Conservation (phyloP, 2,888 invertebrate genomes). For the Xanthostigma xanthostigma region DNA sequence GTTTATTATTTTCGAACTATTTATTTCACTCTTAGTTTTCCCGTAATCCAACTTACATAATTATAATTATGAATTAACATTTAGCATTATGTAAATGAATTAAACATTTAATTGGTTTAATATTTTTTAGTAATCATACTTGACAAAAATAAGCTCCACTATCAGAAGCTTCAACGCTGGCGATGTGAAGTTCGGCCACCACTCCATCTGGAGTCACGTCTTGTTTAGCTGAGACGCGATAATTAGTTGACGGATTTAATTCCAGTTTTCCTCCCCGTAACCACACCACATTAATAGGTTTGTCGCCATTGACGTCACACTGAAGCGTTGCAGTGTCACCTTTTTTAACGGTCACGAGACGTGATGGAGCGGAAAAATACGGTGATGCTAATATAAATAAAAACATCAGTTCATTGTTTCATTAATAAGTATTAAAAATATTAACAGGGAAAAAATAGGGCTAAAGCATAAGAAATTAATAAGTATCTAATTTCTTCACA, state of each 20-base stretch:
- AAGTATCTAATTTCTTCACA: too few relatives aligned
- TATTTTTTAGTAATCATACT: neutral
- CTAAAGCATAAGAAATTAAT: too few relatives aligned
- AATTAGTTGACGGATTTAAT: slow-evolving; percentile 54
- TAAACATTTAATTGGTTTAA: too few relatives aligned
- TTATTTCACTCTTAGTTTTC: too few relatives aligned
- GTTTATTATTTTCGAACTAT: too few relatives aligned
- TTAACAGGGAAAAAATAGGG: too few relatives aligned
- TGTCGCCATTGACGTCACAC: slow-evolving; percentile 66
- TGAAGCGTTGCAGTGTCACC: slow-evolving; percentile 56
- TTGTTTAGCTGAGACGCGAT: slow-evolving; percentile 32
- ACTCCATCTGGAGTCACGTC: slow-evolving; percentile 55
- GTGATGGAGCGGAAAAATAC: slow-evolving; percentile 52
- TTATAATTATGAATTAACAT: too few relatives aligned
- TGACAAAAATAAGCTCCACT: slow-evolving; percentile 66
- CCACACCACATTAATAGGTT: slow-evolving; percentile 65
- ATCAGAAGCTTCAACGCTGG: slow-evolving; percentile 50
- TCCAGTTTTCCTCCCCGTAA: slow-evolving; percentile 52
- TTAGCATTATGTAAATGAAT: too few relatives aligned
- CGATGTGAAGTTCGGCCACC: slow-evolving; percentile 53
- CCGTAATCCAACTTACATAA: too few relatives aligned
- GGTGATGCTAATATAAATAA: slow-evolving; percentile 40
- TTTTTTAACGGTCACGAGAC: slow-evolving; percentile 54
- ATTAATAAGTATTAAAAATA: too few relatives aligned
- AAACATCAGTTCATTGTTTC: too few relatives aligned